Percentiles rank a stretch among this genome's conserved stretches.
phyloP scores from a whole-genome alignment of 2,888 invertebrate genomes.

The Pollenia labialis region DNA sequence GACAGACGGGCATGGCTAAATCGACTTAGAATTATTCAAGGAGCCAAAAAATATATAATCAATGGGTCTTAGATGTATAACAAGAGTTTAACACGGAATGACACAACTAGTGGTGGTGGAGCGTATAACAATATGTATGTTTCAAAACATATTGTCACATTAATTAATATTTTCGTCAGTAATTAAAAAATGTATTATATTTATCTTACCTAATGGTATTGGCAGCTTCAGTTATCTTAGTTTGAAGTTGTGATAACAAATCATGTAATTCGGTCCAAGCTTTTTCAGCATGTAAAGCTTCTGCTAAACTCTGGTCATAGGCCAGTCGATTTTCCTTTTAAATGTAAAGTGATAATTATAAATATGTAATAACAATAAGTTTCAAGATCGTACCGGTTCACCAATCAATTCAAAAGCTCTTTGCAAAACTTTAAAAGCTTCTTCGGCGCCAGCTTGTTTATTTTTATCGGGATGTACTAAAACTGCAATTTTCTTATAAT shows the following conservation, averaged over 20 bases:
- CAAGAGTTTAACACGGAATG: too few species aligned
- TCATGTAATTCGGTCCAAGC: slow-evolving; percentile 95
- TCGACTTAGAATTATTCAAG: too few species aligned
- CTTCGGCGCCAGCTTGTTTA: slow-evolving; percentile 96
- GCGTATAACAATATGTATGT: too few species aligned
- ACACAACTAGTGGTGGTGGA: too few species aligned
- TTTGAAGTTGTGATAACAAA: slow-evolving; percentile 93
- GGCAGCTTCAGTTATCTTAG: slow-evolving; percentile 97
- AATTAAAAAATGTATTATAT: not conserved
- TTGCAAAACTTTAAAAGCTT: slow-evolving; percentile 97
- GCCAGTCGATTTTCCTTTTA: slow-evolving; percentile 89
- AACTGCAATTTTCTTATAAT: slow-evolving; percentile 96
- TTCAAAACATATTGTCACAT: too few species aligned
- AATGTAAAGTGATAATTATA: not conserved
- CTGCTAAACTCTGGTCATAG: slow-evolving; percentile 90
- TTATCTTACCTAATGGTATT: slow-evolving; percentile 90
- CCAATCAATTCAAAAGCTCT: slow-evolving; percentile 98
- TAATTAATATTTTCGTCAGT: too few species aligned
- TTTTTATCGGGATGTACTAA: slow-evolving; percentile 98
- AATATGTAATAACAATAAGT: not conserved
- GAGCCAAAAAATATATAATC: too few species aligned
- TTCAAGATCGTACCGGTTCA: slow-evolving; percentile 88
- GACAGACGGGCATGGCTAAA: too few species aligned
- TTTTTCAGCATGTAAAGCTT: slow-evolving; percentile 92
- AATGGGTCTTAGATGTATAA: too few species aligned